phyloP scores from a whole-genome alignment of 2,113 vertebrate genomes.

The Notothenia coriiceps region DNA sequence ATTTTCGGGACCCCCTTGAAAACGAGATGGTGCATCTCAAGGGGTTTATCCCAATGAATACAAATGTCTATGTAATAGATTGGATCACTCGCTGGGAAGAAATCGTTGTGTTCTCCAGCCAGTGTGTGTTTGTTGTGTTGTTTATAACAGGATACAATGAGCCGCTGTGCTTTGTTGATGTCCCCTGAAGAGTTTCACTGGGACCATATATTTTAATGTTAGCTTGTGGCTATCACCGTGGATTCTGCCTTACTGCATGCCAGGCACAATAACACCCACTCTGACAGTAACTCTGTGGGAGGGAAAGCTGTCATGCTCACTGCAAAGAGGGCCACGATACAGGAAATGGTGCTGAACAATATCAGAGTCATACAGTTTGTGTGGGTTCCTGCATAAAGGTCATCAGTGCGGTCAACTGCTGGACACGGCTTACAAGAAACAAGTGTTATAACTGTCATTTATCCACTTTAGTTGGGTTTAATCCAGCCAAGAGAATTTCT shows the following conservation, averaged over 20 bases:
- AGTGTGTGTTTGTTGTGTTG: background rate
- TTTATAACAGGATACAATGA: conserved; percentile 25
- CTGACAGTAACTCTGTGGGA: conserved; percentile 38
- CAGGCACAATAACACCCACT: conserved; percentile 45
- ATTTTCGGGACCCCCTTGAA: too few relatives aligned
- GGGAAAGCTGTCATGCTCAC: conserved; percentile 39
- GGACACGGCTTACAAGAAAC: conserved; percentile 16
- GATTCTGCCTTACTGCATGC: conserved; percentile 10
- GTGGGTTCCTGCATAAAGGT: conserved; percentile 29
- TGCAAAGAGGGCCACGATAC: conserved; percentile 3
- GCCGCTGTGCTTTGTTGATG: conserved; percentile 21
- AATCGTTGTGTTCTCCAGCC: background rate
- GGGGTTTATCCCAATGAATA: too few relatives aligned
- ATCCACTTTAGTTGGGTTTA: background rate
- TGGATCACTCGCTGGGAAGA: background rate
- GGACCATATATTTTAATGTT: conserved; percentile 5
- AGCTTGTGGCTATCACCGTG: conserved; percentile 25
- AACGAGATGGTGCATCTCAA: too few relatives aligned
- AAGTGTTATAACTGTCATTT: background rate
- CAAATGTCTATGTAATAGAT: background rate
- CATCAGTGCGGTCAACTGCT: conserved; percentile 36
- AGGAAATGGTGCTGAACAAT: conserved; percentile 55
- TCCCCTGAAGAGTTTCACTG: conserved; percentile 12
- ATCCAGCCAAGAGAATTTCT: background rate
- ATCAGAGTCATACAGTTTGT: conserved; percentile 19